Evolutionary conservation across 92 coral and sea anemone species (phyloP).

Genomic region (Parazoanthus darwini): DNA sequence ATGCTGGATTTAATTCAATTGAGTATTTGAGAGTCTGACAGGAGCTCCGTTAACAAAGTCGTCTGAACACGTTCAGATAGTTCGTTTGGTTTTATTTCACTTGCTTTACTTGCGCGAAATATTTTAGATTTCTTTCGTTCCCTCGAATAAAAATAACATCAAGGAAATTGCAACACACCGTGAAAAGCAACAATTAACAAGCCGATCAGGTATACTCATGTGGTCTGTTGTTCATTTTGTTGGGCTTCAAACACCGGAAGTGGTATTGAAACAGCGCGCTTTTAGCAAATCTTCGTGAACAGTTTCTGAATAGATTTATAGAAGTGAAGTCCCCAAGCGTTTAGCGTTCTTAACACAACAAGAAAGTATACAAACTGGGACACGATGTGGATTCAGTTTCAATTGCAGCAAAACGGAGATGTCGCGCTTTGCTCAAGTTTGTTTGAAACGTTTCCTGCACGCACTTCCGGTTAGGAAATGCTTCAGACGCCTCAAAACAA

Average conservation of each 20-base stretch:
- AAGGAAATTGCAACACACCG: conserved; percentile 5
- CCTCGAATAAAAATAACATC: background rate
- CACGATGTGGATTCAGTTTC: background rate
- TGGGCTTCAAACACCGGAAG: conserved; percentile 41
- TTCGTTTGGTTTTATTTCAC: no score
- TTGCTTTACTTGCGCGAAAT: background rate
- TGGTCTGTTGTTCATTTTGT: conserved; percentile 25
- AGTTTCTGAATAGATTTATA: background rate
- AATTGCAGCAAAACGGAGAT: conserved; percentile 20
- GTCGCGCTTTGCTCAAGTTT: conserved; percentile 38
- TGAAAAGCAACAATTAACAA: conserved; percentile 2
- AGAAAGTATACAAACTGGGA: conserved; percentile 1
- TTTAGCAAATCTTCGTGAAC: background rate
- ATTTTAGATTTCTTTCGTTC: background rate
- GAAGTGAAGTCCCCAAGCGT: conserved; percentile 22
- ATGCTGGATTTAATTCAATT: conserved; percentile 19
- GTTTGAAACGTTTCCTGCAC: conserved; percentile 40
- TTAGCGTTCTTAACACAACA: background rate
- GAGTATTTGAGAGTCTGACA: background rate
- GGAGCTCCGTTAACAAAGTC: background rate
- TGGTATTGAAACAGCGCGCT: conserved; percentile 33
- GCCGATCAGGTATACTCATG: conserved; percentile 4
- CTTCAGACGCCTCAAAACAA: conserved; percentile 39
- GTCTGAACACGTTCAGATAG: background rate
- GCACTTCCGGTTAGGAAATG: conserved; percentile 48